phyloP scores from a whole-genome alignment of 2,888 invertebrate species.

The Trypoxylon attenuatum region DNA sequence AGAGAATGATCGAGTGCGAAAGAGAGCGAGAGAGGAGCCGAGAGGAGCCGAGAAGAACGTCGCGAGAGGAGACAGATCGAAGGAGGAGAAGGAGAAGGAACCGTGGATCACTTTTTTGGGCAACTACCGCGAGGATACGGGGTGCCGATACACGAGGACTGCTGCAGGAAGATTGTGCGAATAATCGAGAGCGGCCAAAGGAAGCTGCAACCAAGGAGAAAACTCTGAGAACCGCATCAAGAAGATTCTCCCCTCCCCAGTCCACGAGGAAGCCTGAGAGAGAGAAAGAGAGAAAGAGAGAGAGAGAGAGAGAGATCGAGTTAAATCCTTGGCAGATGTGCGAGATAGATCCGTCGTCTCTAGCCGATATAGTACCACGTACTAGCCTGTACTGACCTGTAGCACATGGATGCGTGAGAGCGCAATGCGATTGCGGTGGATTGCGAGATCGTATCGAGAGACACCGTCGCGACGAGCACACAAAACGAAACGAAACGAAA shows the following conservation, averaged over 20 bases:
- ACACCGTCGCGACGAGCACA: conserved; percentile 2
- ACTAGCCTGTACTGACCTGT: conserved; percentile 75
- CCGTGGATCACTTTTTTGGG: too few relatives aligned
- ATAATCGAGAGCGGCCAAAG: too few relatives aligned
- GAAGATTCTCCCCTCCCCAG: too few relatives aligned
- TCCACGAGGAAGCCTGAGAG: background rate
- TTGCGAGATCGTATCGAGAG: conserved; percentile 64
- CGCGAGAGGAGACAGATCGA: too few relatives aligned
- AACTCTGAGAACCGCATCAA: too few relatives aligned
- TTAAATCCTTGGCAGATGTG: conserved; percentile 63
- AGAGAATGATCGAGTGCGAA: background rate
- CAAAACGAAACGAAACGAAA: too few relatives aligned
- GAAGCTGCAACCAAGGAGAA: too few relatives aligned
- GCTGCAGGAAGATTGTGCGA: too few relatives aligned
- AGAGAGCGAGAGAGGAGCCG: background rate
- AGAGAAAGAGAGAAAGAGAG: conserved; percentile 1
- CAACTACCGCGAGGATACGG: too few relatives aligned
- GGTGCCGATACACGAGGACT: too few relatives aligned
- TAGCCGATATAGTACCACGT: conserved; percentile 62
- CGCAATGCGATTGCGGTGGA: conserved; percentile 67
- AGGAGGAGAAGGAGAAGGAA: too few relatives aligned
- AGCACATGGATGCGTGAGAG: conserved; percentile 74
- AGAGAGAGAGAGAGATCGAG: conserved; percentile 6
- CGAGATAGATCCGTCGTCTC: background rate
- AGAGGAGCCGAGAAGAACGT: too few relatives aligned